A percentile compares a stretch with the other conserved stretches of the same genome.
phyloP scores from a whole-genome alignment of 2,113 vertebrate species.

The Lophius piscatorius region DNA sequence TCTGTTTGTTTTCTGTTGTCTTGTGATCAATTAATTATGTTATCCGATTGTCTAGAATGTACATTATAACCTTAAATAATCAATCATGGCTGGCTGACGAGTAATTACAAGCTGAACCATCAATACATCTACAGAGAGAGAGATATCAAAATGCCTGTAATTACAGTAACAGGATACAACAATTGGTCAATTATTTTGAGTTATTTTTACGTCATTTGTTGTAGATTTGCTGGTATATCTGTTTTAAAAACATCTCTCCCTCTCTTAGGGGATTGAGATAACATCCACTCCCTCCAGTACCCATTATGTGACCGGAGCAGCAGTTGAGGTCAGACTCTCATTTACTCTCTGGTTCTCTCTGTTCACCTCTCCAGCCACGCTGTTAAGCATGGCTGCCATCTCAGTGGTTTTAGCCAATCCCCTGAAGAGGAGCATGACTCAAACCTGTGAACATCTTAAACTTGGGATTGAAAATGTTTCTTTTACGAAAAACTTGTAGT shows the following conservation, averaged over 20 bases:
- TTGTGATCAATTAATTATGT: too few species aligned
- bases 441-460: conserved; percentile 7
- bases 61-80: too few species aligned
- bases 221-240: background rate
- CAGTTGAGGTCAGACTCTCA: conserved; percentile 78
- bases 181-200: conserved; percentile 1
- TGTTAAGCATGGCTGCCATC: conserved; percentile 11
- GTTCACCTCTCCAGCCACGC: background rate
- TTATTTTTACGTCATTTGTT: background rate
- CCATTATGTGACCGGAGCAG: conserved; percentile 85
- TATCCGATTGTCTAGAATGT: too few species aligned
- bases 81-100: conserved; percentile 12
- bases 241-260: conserved; percentile 11
- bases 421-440: conserved; percentile 12
- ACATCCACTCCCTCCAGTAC: conserved; percentile 86
- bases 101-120: conserved; percentile 24
- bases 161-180: conserved; percentile 3
- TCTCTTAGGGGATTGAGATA: conserved; percentile 85
- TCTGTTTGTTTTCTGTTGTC: too few species aligned
- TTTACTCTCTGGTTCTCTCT: conserved; percentile 9
- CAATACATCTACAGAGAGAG: conserved; percentile 11
- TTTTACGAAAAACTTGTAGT: too few species aligned
- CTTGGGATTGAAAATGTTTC: conserved; percentile 7
- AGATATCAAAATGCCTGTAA: conserved; percentile 8
- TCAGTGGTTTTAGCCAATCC: background rate